These are phyloP conservation scores for Caradrina clavipalpis DNA, from an alignment of 2,888 invertebrate species.

Conservation along the genomic window DNA sequence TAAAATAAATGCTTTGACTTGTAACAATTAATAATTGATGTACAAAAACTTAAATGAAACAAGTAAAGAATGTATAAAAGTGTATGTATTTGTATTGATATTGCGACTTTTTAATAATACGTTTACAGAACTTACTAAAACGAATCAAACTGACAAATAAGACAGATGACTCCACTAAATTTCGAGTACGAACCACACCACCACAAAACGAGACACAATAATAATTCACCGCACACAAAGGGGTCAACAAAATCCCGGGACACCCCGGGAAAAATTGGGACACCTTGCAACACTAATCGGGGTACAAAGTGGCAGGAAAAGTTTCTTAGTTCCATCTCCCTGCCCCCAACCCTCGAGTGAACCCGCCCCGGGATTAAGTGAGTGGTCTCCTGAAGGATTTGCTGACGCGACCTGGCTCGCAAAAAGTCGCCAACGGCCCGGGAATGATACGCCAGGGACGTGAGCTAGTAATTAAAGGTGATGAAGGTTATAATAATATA, in stretches of 20 bases:
- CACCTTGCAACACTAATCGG: conserved; percentile 64
- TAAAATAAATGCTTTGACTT: no score
- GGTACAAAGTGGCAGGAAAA: conserved; percentile 70
- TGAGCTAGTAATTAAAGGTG: conserved; percentile 57
- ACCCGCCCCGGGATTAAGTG: conserved; percentile 67
- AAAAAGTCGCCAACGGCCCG: conserved; percentile 67
- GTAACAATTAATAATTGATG: no score
- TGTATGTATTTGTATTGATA: no score
- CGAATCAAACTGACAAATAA: not conserved
- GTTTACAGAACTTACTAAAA: not conserved
- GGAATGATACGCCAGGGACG: conserved; percentile 56
- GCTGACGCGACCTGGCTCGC: conserved; percentile 64
- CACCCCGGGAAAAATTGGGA: conserved; percentile 40
- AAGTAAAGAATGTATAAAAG: no score
- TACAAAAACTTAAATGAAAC: no score
- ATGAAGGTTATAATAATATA: conserved; percentile 29
- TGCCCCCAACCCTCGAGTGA: conserved; percentile 60
- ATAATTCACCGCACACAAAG: conserved; percentile 18
- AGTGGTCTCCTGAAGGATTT: conserved; percentile 67
- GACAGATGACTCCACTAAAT: not conserved
- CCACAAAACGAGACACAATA: not conserved
- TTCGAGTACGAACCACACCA: not conserved
- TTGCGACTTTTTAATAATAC: not conserved
- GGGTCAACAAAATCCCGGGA: conserved; percentile 27
- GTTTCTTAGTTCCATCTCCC: conserved; percentile 62